A percentile compares a stretch with the other conserved stretches of the same genome.
Conservation (phyloP, 2,113 vertebrate species). For the Anguilla rostrata region DNA sequence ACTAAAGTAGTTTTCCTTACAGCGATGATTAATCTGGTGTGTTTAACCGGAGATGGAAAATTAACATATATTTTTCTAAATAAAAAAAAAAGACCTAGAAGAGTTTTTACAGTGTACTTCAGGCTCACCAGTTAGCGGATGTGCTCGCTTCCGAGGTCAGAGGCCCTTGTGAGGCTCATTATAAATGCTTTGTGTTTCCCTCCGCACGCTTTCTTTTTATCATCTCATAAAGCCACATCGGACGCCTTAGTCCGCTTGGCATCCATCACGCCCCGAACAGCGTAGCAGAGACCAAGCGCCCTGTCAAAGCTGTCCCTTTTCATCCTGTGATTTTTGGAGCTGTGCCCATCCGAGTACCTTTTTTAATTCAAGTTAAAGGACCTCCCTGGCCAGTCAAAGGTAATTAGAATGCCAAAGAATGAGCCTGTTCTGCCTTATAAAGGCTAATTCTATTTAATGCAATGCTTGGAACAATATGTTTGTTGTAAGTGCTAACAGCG, state of each 20-base stretch:
- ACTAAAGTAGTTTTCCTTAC: not conserved
- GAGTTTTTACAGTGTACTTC: not conserved
- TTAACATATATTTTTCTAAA: not conserved
- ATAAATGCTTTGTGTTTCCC: not conserved
- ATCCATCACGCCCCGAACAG: not conserved
- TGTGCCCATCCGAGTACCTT: not conserved
- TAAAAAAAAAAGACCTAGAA: not conserved
- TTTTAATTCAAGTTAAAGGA: slow-evolving; percentile 3
- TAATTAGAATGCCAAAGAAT: slow-evolving; percentile 60
- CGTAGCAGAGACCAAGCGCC: not conserved
- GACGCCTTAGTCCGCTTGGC: not conserved
- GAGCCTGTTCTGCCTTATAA: slow-evolving; percentile 43
- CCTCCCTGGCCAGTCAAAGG: slow-evolving; percentile 48
- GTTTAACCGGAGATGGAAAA: not conserved
- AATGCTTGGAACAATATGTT: slow-evolving; percentile 62
- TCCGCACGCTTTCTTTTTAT: not conserved
- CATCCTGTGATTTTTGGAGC: not conserved
- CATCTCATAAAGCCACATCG: not conserved
- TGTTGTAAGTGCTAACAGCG: slow-evolving; percentile 53
- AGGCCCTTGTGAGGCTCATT: not conserved
- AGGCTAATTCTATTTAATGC: slow-evolving; percentile 19
- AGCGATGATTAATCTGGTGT: not conserved
- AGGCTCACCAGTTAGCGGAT: not conserved
- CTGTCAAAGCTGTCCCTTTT: not conserved
- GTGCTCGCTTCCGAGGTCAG: not conserved